phyloP scores from a whole-genome alignment of 1,140 invertebrate species.

The Rhyzopertha dominica region DNA sequence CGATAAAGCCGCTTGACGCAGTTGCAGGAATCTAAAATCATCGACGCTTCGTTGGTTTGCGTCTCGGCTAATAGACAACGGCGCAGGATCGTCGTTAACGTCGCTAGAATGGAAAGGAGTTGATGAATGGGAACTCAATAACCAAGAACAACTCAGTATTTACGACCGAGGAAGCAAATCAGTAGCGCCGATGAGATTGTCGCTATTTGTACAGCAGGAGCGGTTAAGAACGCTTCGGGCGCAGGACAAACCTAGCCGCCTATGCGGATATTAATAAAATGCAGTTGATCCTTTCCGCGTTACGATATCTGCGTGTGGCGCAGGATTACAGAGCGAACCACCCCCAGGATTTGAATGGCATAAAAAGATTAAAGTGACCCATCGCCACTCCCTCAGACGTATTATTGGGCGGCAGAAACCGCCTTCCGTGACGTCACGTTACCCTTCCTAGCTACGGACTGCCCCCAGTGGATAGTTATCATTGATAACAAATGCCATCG shows the following conservation, averaged over 20 bases:
- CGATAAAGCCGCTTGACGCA: conserved; percentile 3
- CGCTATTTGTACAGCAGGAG: too few species aligned
- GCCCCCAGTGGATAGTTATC: conserved; percentile 30
- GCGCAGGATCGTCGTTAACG: background rate
- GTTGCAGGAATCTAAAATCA: background rate
- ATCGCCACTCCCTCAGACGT: conserved; percentile 41
- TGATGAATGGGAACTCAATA: background rate
- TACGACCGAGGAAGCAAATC: too few species aligned
- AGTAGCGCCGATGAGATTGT: too few species aligned
- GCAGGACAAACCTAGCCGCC: too few species aligned
- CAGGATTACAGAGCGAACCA: conserved; percentile 40
- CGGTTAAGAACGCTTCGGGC: too few species aligned
- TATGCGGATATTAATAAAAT: too few species aligned
- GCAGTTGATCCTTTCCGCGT: too few species aligned
- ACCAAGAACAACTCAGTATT: background rate
- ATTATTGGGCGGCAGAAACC: conserved; percentile 40
- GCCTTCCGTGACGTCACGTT: conserved; percentile 43
- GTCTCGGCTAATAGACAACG: background rate
- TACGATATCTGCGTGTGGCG: too few species aligned
- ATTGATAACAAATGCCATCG: conserved; percentile 32
- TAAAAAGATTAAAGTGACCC: conserved; percentile 47
- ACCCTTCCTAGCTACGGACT: conserved; percentile 32
- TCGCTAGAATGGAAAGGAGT: background rate
- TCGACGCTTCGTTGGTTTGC: background rate
- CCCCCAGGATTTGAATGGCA: conserved; percentile 46